Conservation (phyloP, 2,888 invertebrate genomes). For the Polyploca ridens region DNA sequence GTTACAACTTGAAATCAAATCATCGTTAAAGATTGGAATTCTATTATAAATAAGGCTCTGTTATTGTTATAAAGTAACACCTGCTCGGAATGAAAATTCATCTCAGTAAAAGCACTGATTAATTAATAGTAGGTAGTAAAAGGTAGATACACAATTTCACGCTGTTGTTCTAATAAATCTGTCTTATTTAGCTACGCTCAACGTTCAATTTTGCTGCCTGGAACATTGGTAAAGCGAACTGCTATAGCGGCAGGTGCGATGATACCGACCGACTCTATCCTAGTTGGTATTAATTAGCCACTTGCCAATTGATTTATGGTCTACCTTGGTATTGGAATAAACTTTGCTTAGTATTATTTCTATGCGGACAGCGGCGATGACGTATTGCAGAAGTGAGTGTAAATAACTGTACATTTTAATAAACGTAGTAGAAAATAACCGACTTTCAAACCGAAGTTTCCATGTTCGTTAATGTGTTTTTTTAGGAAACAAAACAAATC, state of each 20-base stretch:
- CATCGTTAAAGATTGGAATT: no score
- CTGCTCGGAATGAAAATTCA: constrained; percentile 13
- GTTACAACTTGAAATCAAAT: no score
- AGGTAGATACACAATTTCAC: constrained; percentile 22
- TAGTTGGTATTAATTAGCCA: constrained; percentile 67
- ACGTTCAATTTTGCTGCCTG: constrained; percentile 38
- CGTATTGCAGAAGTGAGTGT: constrained; percentile 34
- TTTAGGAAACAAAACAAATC: constrained; percentile 10
- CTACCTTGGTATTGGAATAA: constrained; percentile 59
- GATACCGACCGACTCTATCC: constrained; percentile 50
- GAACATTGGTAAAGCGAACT: constrained; percentile 7
- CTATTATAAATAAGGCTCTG: no score
- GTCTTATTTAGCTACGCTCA: constrained; percentile 25
- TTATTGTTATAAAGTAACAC: neutral
- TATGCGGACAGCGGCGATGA: constrained; percentile 42
- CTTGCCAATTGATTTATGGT: constrained; percentile 69
- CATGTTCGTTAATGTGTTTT: no score
- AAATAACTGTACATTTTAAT: constrained; percentile 22
- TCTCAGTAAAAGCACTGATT: constrained; percentile 14
- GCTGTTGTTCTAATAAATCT: constrained; percentile 30
- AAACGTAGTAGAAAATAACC: constrained; percentile 9
- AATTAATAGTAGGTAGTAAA: constrained; percentile 1
- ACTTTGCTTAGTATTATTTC: constrained; percentile 49
- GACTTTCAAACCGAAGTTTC: no score
- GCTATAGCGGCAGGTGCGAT: constrained; percentile 59